Evolutionary conservation across 2,888 invertebrate species (phyloP).

Genomic region (Latheticus oryzae): DNA sequence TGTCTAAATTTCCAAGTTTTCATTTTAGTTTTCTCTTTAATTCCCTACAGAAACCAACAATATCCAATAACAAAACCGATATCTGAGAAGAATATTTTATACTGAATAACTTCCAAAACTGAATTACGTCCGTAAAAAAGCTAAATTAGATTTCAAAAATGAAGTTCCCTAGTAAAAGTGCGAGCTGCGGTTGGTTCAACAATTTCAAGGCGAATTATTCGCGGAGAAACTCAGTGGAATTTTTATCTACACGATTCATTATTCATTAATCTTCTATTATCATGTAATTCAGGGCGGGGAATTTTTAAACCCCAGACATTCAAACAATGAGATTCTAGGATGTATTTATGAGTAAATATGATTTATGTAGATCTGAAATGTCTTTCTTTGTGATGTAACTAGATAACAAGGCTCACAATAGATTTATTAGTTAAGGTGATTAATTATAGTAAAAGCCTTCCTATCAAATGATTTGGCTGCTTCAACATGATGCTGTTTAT

Average conservation of each 20-base stretch:
- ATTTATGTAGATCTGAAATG: constrained; percentile 15
- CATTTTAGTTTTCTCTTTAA: no score
- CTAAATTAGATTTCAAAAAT: constrained; percentile 24
- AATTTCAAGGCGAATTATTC: constrained; percentile 19
- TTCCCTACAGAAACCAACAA: constrained; percentile 25
- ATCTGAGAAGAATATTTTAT: constrained; percentile 22
- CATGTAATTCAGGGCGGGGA: constrained; percentile 4
- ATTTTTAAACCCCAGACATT: background rate
- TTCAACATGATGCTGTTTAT: no score
- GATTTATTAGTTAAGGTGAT: constrained; percentile 10
- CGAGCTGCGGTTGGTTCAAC: constrained; percentile 15
- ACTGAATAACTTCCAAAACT: constrained; percentile 11
- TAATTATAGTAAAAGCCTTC: constrained; percentile 19
- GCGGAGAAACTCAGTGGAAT: constrained; percentile 8
- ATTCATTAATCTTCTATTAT: constrained; percentile 25
- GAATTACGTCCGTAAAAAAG: constrained; percentile 16
- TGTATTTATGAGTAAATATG: constrained; percentile 8
- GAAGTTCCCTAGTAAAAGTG: no score
- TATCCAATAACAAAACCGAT: constrained; percentile 21
- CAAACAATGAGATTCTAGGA: no score
- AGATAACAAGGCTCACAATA: constrained; percentile 16
- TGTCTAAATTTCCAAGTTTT: constrained; percentile 2
- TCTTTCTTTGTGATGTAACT: constrained; percentile 11
- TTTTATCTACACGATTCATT: constrained; percentile 13
- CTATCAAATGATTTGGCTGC: no score